phyloP scores from a whole-genome alignment of 2,888 invertebrate species.

The Melitaea athalia region DNA sequence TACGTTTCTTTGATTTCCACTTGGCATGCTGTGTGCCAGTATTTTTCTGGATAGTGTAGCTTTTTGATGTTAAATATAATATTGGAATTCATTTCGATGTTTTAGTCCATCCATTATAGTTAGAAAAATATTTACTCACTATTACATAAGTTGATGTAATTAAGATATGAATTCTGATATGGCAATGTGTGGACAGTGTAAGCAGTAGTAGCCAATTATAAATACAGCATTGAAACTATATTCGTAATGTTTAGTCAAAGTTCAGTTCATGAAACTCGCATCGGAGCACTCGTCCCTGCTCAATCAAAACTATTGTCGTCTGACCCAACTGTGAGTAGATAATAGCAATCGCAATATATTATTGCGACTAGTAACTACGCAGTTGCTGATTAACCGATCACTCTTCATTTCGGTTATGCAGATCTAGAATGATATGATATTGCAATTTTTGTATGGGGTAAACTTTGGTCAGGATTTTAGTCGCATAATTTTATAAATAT shows the following conservation, averaged over 20 bases:
- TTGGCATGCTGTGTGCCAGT: too few relatives aligned
- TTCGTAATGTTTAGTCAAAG: constrained; percentile 6
- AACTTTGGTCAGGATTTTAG: too few relatives aligned
- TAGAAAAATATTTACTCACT: too few relatives aligned
- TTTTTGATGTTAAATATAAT: too few relatives aligned
- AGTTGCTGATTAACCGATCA: constrained; percentile 12
- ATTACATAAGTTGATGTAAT: not conserved
- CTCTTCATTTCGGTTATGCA: not conserved
- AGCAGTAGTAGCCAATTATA: not conserved
- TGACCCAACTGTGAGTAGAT: constrained; percentile 34
- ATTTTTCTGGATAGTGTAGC: too few relatives aligned
- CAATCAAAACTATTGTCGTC: constrained; percentile 34
- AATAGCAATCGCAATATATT: constrained; percentile 17
- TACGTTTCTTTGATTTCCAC: too few relatives aligned
- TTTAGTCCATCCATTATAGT: too few relatives aligned
- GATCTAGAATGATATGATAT: not conserved
- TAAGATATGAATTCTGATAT: not conserved
- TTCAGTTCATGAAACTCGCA: constrained; percentile 15
- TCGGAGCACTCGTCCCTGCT: constrained; percentile 17
- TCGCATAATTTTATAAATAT: too few relatives aligned
- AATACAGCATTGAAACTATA: not conserved
- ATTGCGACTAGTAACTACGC: constrained; percentile 32
- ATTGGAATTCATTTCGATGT: too few relatives aligned
- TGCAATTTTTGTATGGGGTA: not conserved
- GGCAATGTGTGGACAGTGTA: not conserved